These are phyloP conservation scores for Aricia agestis DNA, from an alignment of 1,140 invertebrate genomes.

Conservation along the genomic window DNA sequence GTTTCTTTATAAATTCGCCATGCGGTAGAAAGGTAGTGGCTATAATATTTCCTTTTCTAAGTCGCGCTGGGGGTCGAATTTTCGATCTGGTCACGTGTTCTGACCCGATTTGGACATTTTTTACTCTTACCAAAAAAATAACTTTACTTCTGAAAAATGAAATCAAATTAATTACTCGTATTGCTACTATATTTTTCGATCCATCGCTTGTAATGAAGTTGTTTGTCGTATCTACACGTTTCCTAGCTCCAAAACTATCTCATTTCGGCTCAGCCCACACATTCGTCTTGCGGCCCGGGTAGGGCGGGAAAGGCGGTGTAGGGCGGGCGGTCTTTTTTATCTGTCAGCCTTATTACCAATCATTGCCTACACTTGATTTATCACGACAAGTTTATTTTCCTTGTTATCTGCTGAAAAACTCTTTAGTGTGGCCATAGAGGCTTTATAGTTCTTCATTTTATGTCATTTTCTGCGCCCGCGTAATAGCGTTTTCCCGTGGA, in stretches of 20 bases:
- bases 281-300: background rate
- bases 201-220: background rate
- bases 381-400: background rate
- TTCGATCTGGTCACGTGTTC: too few relatives aligned
- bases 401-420: background rate
- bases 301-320: background rate
- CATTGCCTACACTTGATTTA: slow-evolving; percentile 1
- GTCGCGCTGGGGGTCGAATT: too few relatives aligned
- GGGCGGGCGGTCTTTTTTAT: slow-evolving; percentile 2
- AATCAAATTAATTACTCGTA: too few relatives aligned
- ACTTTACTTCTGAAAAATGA: too few relatives aligned
- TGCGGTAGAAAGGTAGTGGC: too few relatives aligned
- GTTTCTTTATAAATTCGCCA: too few relatives aligned
- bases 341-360: slow-evolving; percentile 2
- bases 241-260: background rate
- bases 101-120: too few relatives aligned
- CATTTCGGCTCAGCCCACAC: background rate
- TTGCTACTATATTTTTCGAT: too few relatives aligned
- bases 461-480: too few relatives aligned
- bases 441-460: background rate
- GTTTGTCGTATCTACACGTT: background rate
- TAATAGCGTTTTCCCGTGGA: too few relatives aligned
- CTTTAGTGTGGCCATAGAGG: background rate
- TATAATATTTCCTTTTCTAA: too few relatives aligned
- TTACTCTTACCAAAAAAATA: too few relatives aligned